Evolutionary conservation across 2,113 vertebrate species (phyloP).

Genomic region (Tachycineta bicolor): DNA sequence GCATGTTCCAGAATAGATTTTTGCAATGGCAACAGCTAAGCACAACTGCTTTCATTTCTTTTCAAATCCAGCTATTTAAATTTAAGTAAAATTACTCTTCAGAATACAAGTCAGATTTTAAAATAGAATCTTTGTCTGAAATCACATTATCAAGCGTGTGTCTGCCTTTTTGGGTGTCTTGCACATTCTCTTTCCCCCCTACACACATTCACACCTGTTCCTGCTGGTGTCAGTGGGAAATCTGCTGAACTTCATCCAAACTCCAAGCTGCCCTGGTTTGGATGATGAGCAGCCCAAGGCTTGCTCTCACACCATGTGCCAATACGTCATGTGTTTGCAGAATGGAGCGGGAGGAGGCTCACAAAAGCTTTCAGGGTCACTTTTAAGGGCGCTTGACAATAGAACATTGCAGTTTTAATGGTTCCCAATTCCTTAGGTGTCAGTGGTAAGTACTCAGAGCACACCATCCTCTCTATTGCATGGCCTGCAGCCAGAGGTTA

Average conservation of each 20-base stretch:
- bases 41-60: background rate
- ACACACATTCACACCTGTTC: background rate
- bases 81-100: background rate
- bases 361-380: background rate
- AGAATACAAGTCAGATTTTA: background rate
- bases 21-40: background rate
- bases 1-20: background rate
- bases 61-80: background rate
- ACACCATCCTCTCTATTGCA: background rate
- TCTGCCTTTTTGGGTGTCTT: background rate
- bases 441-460: background rate
- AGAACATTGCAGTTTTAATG: background rate
- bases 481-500: background rate
- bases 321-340: fast-evolving
- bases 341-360: background rate
- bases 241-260: background rate
- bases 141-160: background rate
- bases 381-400: background rate
- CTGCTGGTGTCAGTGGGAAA: background rate
- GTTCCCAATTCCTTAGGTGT: fast-evolving
- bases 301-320: background rate
- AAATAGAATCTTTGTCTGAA: constrained; percentile 1
- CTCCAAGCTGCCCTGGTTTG: background rate
- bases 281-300: background rate
- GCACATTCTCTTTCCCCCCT: background rate